phyloP scores from a whole-genome alignment of 2,888 invertebrate genomes.

The Synanthedon vespiformis region DNA sequence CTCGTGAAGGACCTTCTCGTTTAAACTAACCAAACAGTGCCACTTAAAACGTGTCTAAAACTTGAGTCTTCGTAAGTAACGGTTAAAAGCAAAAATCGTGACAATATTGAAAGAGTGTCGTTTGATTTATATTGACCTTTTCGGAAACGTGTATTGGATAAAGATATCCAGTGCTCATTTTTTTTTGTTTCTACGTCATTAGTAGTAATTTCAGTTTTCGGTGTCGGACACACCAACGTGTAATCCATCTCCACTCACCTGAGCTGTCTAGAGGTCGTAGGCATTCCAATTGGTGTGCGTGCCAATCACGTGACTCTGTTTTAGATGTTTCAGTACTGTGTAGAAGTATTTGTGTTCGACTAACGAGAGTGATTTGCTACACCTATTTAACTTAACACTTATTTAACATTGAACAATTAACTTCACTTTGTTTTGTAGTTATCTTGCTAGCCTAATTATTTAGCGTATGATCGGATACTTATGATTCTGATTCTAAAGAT shows the following conservation, averaged over 20 bases:
- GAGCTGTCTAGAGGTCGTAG: slow-evolving; percentile 53
- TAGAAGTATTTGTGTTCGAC: not conserved
- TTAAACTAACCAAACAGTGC: slow-evolving; percentile 41
- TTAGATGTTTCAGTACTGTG: not conserved
- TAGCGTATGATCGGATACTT: not conserved
- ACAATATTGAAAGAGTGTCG: slow-evolving; percentile 7
- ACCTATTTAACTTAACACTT: too few species aligned
- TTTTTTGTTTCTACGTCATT: slow-evolving; percentile 28
- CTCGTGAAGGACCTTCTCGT: slow-evolving; percentile 20
- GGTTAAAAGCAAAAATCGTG: not conserved
- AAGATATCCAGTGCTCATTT: slow-evolving; percentile 16
- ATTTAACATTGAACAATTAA: not conserved
- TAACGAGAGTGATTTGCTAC: not conserved
- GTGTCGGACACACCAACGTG: slow-evolving; percentile 7
- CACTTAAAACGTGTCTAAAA: slow-evolving; percentile 35
- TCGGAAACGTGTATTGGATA: slow-evolving; percentile 23
- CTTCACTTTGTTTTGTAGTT: not conserved
- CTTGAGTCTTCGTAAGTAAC: slow-evolving; percentile 48
- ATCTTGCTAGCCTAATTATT: not conserved
- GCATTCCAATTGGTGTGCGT: slow-evolving; percentile 29
- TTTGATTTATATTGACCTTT: slow-evolving; percentile 23
- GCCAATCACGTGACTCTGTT: slow-evolving; percentile 35
- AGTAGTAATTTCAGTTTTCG: slow-evolving; percentile 33
- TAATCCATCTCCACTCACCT: slow-evolving; percentile 25
- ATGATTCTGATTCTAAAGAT: not conserved